Base-by-base conservation (phyloP, 64 coral and sea anemone genomes). In the Porites australiensis region DNA sequence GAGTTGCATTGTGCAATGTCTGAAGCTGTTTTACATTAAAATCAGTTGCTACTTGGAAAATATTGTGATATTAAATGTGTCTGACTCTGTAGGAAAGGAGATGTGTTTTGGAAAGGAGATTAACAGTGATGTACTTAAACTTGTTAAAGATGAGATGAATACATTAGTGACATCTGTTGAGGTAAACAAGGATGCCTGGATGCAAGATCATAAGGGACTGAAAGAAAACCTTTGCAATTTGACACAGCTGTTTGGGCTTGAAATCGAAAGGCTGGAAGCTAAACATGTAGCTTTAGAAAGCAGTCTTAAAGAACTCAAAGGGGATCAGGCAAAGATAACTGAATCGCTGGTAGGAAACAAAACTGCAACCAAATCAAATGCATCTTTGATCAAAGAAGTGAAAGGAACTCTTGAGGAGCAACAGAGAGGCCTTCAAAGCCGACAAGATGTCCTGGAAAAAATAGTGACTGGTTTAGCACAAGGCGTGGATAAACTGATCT, bases 31-130 rank as follows among this genome's bases (percentile, higher is more conserved):
- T 37, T 37, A 37, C 0, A 37, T 37, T 37, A 37, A 37, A 37
- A 37, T 37, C 27, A 37, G 27, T 1, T 37, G 27, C 27, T 37
- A 37, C 27, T 37, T 37, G 27, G 27, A 37, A 9, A 12, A 57
- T 9, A 9, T 57, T 57, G 12, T 57, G 54, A 57, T 57, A 57
- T 57, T 12, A 57, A 57, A 57, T 57, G 12, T 6, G 7, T 57
- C 54, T 37, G 27, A 37, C 27, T 37, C 27, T 37, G 27, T 37
- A 75, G 77, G 77, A 6, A 80, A 44, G 4, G 22, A 60, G 51
- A 80, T 80, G 77, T 80, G 77, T 50, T 80, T 80, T 60, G 53
- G 22, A 80, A 21, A 80, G 20, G 53, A 53, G 44, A 44, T 80
- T 4, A 80, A 59, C 13, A 61, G 43, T 80, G 77, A 80, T 43